A percentile compares a stretch with the other conserved stretches of the same genome.
These are phyloP conservation scores for Pholis gunnellus DNA, from an alignment of 2,113 vertebrate genomes.

Conservation along the genomic window DNA sequence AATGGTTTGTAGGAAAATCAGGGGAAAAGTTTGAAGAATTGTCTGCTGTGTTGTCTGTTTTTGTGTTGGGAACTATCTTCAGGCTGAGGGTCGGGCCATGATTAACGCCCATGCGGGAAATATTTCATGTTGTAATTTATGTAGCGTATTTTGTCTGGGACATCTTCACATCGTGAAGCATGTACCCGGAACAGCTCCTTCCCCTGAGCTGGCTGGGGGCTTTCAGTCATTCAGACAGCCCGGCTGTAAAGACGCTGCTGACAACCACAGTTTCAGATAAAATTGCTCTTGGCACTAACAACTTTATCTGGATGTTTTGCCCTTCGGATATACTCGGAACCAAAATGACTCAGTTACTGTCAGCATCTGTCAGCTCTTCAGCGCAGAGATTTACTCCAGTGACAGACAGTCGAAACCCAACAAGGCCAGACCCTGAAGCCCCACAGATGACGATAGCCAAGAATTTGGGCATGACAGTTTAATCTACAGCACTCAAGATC, in stretches of 20 bases:
- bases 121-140: conserved; percentile 47
- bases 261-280: conserved; percentile 69
- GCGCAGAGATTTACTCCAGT: conserved; percentile 50
- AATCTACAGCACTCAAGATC: conserved; percentile 47
- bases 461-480: conserved; percentile 40
- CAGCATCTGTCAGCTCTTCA: conserved; percentile 66
- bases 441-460: conserved; percentile 40
- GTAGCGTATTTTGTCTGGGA: conserved; percentile 33
- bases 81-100: conserved; percentile 10
- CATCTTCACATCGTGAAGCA: conserved; percentile 49
- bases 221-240: conserved; percentile 63
- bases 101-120: conserved; percentile 40
- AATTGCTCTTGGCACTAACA: conserved; percentile 66
- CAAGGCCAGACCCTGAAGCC: conserved; percentile 54
- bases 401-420: conserved; percentile 58
- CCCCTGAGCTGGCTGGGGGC: conserved; percentile 50
- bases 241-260: conserved; percentile 63
- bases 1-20: not conserved
- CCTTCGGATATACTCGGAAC: conserved; percentile 68
- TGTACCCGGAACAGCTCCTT: conserved; percentile 40
- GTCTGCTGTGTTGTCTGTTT: conserved; percentile 21
- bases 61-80: not conserved
- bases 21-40: not conserved
- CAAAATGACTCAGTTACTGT: conserved; percentile 63
- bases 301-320: conserved; percentile 73